Evolutionary conservation across 2,113 vertebrate species (phyloP).

Genomic region (Amphiprion percula): DNA sequence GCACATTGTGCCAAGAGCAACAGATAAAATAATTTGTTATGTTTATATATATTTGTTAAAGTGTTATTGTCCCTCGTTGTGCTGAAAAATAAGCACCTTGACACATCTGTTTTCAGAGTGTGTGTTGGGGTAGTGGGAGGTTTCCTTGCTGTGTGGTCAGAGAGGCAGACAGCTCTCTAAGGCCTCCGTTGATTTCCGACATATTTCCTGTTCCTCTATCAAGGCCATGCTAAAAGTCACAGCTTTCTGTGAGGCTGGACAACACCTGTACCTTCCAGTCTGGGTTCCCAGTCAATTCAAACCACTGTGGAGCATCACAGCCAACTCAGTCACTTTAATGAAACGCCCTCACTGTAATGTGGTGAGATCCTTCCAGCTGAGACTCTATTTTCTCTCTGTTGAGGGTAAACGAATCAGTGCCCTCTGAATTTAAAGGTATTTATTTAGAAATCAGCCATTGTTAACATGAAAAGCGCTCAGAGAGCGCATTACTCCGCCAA

Average conservation of each 20-base stretch:
- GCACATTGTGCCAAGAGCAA: neutral
- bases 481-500: too few relatives aligned
- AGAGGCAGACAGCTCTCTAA: neutral
- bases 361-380: conserved; percentile 11
- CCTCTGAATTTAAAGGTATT: conserved; percentile 1
- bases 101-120: conserved; percentile 8
- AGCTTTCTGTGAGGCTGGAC: conserved; percentile 50
- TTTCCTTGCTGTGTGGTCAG: conserved; percentile 21
- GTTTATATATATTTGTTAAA: too few relatives aligned
- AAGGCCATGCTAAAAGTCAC: conserved; percentile 67
- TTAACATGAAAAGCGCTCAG: neutral
- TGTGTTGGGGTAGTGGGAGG: too few relatives aligned
- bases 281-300: conserved; percentile 49
- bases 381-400: conserved; percentile 17
- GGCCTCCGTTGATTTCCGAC: conserved; percentile 55
- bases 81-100: conserved; percentile 13
- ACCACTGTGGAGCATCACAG: conserved; percentile 23
- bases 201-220: conserved; percentile 75
- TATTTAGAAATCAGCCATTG: conserved; percentile 3
- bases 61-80: conserved; percentile 21
- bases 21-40: neutral
- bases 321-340: conserved; percentile 26
- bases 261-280: conserved; percentile 72
- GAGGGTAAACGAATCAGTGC: conserved; percentile 14
- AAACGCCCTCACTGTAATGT: conserved; percentile 25